Percentiles rank a stretch among this genome's conserved stretches.
These are phyloP conservation scores for Eutolmus rufibarbis DNA, from an alignment of 2,888 invertebrate genomes.

Conservation along the genomic window DNA sequence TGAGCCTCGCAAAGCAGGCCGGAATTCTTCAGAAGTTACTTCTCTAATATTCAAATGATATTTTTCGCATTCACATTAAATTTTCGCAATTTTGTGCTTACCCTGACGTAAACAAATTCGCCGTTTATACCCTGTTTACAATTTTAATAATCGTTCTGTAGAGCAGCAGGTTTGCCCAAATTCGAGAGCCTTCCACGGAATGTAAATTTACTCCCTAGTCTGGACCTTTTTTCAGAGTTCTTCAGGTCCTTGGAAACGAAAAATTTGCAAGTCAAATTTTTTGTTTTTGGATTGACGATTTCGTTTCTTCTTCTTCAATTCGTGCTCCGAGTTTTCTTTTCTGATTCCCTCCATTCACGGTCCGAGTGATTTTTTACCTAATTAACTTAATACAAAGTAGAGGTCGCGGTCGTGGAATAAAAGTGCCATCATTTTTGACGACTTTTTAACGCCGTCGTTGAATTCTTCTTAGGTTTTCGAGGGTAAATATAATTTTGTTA, in stretches of 20 bases:
- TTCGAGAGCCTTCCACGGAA: neutral
- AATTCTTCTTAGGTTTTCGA: neutral
- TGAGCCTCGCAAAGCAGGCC: neutral
- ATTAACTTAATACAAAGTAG: neutral
- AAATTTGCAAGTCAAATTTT: slow-evolving; percentile 22
- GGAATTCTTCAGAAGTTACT: neutral
- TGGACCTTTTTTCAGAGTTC: neutral
- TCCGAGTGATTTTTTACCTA: neutral
- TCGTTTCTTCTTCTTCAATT: neutral
- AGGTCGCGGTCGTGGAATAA: neutral
- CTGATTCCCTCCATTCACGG: neutral
- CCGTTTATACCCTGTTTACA: slow-evolving; percentile 23
- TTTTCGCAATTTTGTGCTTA: slow-evolving; percentile 30
- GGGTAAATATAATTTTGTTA: neutral
- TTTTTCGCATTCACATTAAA: neutral
- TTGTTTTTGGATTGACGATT: slow-evolving; percentile 1
- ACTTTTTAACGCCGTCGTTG: neutral
- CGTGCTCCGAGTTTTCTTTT: neutral
- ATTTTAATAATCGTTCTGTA: slow-evolving; percentile 19
- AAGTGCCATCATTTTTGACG: neutral
- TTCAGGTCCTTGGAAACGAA: neutral
- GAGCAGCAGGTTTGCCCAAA: neutral
- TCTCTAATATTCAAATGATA: slow-evolving; percentile 14
- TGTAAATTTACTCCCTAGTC: neutral
- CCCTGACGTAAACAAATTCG: slow-evolving; percentile 14